phyloP scores from a whole-genome alignment of 2,797 vertebrate genomes.

The Poecilia wingei region DNA sequence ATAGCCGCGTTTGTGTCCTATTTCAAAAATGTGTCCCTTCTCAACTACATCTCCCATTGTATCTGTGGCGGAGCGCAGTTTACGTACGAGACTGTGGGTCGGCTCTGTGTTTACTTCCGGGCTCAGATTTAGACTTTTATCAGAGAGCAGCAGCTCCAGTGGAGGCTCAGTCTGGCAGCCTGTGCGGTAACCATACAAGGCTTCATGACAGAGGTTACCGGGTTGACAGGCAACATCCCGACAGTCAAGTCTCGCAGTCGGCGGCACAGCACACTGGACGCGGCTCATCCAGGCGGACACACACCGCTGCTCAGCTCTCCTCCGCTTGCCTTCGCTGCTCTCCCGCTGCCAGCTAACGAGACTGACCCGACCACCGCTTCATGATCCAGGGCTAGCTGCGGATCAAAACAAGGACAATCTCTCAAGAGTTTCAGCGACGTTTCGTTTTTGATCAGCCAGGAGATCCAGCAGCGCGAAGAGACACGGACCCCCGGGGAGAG shows the following conservation, averaged over 20 bases:
- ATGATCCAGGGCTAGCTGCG: constrained; percentile 58
- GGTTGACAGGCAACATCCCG: constrained; percentile 48
- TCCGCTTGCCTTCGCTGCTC: constrained; percentile 56
- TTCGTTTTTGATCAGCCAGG: constrained; percentile 26
- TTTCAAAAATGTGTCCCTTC: neutral
- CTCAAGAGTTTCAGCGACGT: constrained; percentile 55
- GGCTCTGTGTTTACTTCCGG: constrained; percentile 94
- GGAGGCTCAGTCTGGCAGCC: constrained; percentile 61
- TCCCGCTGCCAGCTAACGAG: constrained; percentile 55
- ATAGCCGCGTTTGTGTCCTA: neutral
- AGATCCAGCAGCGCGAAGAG: constrained; percentile 46
- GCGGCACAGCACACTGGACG: constrained; percentile 45
- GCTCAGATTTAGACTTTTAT: constrained; percentile 71
- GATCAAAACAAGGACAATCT: constrained; percentile 74
- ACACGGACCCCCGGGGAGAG: constrained; percentile 50
- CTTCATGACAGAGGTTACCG: constrained; percentile 77
- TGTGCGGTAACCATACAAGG: constrained; percentile 61
- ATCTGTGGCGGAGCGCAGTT: constrained; percentile 52
- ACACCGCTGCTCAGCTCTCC: constrained; percentile 33
- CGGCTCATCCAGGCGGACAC: constrained; percentile 34
- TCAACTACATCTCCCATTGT: constrained; percentile 51
- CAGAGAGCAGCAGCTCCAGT: constrained; percentile 67
- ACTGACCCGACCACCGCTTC: constrained; percentile 56
- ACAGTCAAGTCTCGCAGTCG: constrained; percentile 29
- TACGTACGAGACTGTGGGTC: constrained; percentile 71